These are phyloP conservation scores for Salvelinus namaycush DNA, from an alignment of 2,113 vertebrate genomes.

Conservation along the genomic window DNA sequence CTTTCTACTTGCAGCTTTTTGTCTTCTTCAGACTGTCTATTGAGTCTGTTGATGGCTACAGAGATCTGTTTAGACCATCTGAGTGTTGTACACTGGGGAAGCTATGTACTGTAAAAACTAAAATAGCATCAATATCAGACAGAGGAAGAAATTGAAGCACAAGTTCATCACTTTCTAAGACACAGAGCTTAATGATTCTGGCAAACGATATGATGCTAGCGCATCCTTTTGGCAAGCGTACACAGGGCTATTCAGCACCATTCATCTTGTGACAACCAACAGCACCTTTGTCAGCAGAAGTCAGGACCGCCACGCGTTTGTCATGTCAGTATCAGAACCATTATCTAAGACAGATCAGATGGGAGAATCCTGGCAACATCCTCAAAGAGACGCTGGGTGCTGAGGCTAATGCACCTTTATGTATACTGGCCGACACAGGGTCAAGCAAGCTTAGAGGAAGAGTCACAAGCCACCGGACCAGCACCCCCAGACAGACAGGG, in stretches of 20 bases:
- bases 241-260: background rate
- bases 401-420: background rate
- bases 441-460: constrained; percentile 6
- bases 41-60: constrained; percentile 30
- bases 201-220: constrained; percentile 34
- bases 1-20: constrained; percentile 37
- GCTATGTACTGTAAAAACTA: constrained; percentile 21
- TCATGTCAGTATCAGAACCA: constrained; percentile 16
- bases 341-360: background rate
- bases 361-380: background rate
- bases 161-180: constrained; percentile 42
- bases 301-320: constrained; percentile 20
- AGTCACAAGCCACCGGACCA: background rate
- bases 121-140: constrained; percentile 37
- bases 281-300: constrained; percentile 34
- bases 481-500: constrained; percentile 11
- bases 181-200: constrained; percentile 29
- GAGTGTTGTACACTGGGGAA: constrained; percentile 30
- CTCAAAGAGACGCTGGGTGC: constrained; percentile 20
- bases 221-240: constrained; percentile 11
- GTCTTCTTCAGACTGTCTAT: constrained; percentile 41
- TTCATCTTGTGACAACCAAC: constrained; percentile 25
- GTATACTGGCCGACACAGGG: constrained; percentile 15
- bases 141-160: constrained; percentile 27
- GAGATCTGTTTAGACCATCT: constrained; percentile 18